A percentile compares a stretch with the other conserved stretches of the same genome.
phyloP scores from a whole-genome alignment of 2,797 vertebrate genomes.

The Okamejei kenojei region DNA sequence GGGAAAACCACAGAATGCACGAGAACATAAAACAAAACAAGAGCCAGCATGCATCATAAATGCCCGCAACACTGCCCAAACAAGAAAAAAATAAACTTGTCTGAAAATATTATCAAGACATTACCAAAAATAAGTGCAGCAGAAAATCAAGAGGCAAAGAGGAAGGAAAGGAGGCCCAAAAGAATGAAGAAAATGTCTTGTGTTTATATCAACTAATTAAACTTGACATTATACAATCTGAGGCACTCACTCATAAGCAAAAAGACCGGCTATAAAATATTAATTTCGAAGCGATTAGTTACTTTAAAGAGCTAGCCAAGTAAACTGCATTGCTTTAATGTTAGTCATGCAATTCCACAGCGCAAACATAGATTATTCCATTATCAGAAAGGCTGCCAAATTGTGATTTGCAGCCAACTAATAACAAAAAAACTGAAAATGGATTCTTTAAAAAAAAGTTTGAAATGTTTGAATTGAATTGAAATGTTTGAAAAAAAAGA shows the following conservation, averaged over 20 bases:
- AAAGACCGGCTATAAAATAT: neutral
- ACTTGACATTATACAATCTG: neutral
- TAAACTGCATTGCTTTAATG: neutral
- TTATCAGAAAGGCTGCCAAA: neutral
- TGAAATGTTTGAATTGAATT: no score
- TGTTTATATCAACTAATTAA: neutral
- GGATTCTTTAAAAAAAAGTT: neutral
- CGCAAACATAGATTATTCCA: neutral
- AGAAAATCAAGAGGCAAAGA: neutral
- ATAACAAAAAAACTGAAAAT: neutral
- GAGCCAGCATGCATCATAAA: neutral
- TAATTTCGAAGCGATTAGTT: neutral
- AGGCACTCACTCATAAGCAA: neutral
- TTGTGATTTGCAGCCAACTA: neutral
- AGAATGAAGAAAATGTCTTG: neutral
- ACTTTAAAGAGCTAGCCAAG: neutral
- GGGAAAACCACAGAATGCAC: neutral
- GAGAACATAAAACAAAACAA: neutral
- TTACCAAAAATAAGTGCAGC: neutral
- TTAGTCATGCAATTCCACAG: slow-evolving; percentile 3
- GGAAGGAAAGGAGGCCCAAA: no score
- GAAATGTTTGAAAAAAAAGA: no score
- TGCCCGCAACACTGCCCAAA: no score
- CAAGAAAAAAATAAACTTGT: neutral
- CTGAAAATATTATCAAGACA: neutral